A percentile compares a stretch with the other conserved stretches of the same genome.
Evolutionary conservation across 1,140 invertebrate genomes (phyloP).

Genomic region (Hirudo medicinalis): DNA sequence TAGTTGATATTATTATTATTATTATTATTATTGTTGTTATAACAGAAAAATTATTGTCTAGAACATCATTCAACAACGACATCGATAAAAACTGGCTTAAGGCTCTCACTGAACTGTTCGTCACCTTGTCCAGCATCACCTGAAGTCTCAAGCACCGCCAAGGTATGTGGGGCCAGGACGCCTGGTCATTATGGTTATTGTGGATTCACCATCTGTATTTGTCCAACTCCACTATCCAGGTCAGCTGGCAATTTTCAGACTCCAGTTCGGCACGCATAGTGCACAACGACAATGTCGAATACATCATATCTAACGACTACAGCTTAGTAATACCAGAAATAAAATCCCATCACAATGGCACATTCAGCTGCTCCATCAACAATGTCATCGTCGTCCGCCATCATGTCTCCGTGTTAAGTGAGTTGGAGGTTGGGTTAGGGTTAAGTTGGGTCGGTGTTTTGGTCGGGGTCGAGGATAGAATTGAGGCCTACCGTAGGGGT

Average conservation of each 20-base stretch:
- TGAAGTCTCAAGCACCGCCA: too few species aligned
- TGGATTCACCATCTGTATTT: too few species aligned
- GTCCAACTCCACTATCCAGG: not conserved
- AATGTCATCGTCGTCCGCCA: slow-evolving; percentile 7
- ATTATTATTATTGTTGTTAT: not conserved
- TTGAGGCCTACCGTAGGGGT: too few species aligned
- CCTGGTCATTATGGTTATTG: too few species aligned
- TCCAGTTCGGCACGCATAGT: not conserved
- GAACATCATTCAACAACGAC: too few species aligned
- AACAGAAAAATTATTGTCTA: not conserved
- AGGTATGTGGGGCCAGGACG: too few species aligned
- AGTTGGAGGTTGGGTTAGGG: not conserved
- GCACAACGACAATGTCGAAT: slow-evolving; percentile 8
- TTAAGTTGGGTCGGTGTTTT: too few species aligned
- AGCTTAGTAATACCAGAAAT: slow-evolving; percentile 8
- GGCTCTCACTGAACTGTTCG: too few species aligned
- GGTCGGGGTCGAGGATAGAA: too few species aligned
- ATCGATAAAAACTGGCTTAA: too few species aligned
- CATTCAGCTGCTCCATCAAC: slow-evolving; percentile 11
- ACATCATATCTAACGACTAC: slow-evolving; percentile 11
- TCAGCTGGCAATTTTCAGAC: slow-evolving; percentile 15
- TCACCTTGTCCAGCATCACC: too few species aligned
- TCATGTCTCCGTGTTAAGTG: slow-evolving; percentile 11
- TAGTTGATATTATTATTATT: not conserved
- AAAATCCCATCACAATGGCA: not conserved